A percentile compares a stretch with the other conserved stretches of the same genome.
These are phyloP conservation scores for Entomyzon cyanotis DNA, from an alignment of 2,113 vertebrate genomes.

Conservation along the genomic window DNA sequence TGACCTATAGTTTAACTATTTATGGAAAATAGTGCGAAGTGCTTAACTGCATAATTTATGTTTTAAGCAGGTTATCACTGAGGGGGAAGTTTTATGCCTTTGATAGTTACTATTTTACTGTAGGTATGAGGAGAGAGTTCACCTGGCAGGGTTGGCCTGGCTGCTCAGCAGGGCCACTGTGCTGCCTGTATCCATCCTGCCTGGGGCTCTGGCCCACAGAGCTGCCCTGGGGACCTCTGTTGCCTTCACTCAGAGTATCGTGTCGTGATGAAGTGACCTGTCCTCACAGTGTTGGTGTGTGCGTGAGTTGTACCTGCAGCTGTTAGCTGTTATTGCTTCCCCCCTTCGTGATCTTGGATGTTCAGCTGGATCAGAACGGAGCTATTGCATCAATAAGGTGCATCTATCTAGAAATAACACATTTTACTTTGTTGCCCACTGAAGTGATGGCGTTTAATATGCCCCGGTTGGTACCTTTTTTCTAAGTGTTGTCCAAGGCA, in stretches of 20 bases:
- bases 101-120: background rate
- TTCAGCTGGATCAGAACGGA: background rate
- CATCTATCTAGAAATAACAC: background rate
- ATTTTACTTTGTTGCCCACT: background rate
- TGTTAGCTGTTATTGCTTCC: background rate
- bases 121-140: background rate
- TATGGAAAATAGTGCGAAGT: background rate
- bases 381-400: background rate
- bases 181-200: background rate
- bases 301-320: rapidly evolving
- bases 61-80: background rate
- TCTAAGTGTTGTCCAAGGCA: background rate
- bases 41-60: background rate
- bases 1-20: background rate
- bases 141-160: background rate
- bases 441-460: rapidly evolving
- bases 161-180: background rate
- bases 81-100: background rate
- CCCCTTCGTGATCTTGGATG: background rate
- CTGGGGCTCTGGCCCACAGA: rapidly evolving
- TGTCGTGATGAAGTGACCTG: rapidly evolving
- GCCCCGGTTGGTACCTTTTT: background rate
- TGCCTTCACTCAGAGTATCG: background rate
- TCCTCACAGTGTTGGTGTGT: rapidly evolving
- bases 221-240: background rate